Percentiles rank a stretch among this genome's conserved stretches.
Conservation (phyloP, 1,140 invertebrate genomes). For the Saccostrea glomerata region DNA sequence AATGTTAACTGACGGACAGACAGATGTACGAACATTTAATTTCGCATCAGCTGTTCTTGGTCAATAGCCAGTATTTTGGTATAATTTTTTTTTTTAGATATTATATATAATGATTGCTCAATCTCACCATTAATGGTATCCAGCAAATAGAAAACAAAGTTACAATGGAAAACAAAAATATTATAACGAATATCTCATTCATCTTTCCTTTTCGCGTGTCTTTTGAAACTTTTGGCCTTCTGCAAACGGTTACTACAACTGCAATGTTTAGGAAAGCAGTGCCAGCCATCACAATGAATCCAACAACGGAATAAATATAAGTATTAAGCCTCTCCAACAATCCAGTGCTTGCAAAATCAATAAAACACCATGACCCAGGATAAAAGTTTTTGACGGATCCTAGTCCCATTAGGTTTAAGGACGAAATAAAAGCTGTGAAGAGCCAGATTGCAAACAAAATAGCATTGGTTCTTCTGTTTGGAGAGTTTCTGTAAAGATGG, state of each 20-base stretch:
- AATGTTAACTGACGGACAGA: no score
- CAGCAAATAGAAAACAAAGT: slow-evolving; percentile 24
- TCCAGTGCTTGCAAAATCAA: slow-evolving; percentile 69
- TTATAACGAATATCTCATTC: slow-evolving; percentile 32
- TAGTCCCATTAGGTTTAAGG: slow-evolving; percentile 75
- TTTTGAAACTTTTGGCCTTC: neutral
- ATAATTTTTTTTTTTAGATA: no score
- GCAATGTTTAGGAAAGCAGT: slow-evolving; percentile 12
- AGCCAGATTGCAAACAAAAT: slow-evolving; percentile 70
- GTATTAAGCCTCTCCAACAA: slow-evolving; percentile 62
- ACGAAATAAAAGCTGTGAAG: slow-evolving; percentile 68
- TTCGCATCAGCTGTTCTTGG: no score
- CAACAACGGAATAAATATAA: slow-evolving; percentile 70
- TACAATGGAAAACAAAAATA: neutral
- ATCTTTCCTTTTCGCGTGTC: neutral
- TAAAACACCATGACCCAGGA: slow-evolving; percentile 79
- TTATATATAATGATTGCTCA: neutral
- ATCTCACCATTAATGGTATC: slow-evolving; percentile 32
- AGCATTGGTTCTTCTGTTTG: slow-evolving; percentile 61
- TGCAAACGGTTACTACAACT: neutral
- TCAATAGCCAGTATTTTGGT: no score
- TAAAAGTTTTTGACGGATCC: slow-evolving; percentile 71
- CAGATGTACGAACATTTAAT: no score
- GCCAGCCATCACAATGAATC: slow-evolving; percentile 53
- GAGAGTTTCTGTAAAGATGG: slow-evolving; percentile 74